phyloP scores from a whole-genome alignment of 2,797 vertebrate species.

The Takifugu rubripes region DNA sequence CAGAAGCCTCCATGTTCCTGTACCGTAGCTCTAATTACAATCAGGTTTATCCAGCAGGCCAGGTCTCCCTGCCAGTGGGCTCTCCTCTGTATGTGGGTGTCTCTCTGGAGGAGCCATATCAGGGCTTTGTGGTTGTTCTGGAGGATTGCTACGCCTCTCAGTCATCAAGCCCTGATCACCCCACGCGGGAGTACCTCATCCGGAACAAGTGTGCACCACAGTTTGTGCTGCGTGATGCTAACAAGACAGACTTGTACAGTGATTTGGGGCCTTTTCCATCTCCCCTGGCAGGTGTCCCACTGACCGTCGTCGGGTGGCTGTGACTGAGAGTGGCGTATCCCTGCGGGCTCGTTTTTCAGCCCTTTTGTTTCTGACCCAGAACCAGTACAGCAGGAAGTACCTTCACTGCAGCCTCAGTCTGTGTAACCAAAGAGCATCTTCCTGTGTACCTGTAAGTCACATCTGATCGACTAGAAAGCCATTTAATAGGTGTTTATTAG shows the following conservation, averaged over 20 bases:
- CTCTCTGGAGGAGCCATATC: slow-evolving; percentile 51
- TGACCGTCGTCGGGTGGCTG: slow-evolving; percentile 33
- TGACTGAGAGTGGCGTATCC: slow-evolving; percentile 70
- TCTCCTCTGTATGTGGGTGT: slow-evolving; percentile 64
- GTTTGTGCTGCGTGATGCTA: background rate
- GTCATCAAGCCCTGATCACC: slow-evolving; percentile 38
- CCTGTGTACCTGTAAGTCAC: slow-evolving; percentile 67
- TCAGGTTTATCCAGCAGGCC: slow-evolving; percentile 39
- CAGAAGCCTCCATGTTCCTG: slow-evolving; percentile 68
- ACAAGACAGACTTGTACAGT: background rate
- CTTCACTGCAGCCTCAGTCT: slow-evolving; percentile 74
- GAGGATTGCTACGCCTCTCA: slow-evolving; percentile 73
- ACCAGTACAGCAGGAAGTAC: slow-evolving; percentile 58
- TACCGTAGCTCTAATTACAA: slow-evolving; percentile 64
- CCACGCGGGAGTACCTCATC: slow-evolving; percentile 68
- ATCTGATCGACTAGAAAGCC: background rate
- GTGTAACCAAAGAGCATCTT: slow-evolving; percentile 49
- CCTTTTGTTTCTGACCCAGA: slow-evolving; percentile 66
- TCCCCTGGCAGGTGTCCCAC: slow-evolving; percentile 2
- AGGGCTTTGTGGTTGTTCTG: slow-evolving; percentile 62
- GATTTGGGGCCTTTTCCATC: background rate
- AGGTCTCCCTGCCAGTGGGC: slow-evolving; percentile 44
- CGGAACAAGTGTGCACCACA: slow-evolving; percentile 61
- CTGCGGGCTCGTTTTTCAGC: slow-evolving; percentile 66
- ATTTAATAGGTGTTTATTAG: background rate